Evolutionary conservation across 2,113 vertebrate genomes (phyloP), one percentile per base, ranked within the genome.

Genomic region (Tor tambroides): DNA sequence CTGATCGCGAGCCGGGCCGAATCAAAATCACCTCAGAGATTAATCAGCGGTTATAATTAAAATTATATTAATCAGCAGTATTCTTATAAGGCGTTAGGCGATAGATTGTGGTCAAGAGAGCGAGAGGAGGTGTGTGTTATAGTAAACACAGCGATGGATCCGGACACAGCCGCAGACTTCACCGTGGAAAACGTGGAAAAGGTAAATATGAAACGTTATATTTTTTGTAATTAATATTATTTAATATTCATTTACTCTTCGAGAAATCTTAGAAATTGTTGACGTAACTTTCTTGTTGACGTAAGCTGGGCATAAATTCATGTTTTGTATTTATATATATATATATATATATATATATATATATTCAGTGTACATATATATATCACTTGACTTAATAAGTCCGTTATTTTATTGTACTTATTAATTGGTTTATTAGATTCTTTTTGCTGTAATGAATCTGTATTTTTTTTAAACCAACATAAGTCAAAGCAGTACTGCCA

Each of bases 111-210:
- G 4, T 38, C 19, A 28, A 38, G 43, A 49, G 41, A 71, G 72
- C 7, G 61, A 28, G 49, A 26, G 83, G 65, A 67, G 78, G 30
- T 1, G 77, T 76, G 83, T 77, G 49, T 43, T 82, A 87, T 61
- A 63, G 80, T 78, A 80, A 30, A 77, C 49, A 49, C 76, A n/a
- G 83, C 82, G 54, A 83, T 82, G 65, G 86, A 69, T 41, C 9
- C 86, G 14, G 75, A 28, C 56, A 12, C 43, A 49, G 21, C 93
- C 89, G 92, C 97, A 93, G 98, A 98, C 94, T 97, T 98, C 94
- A 98, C 97, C 3, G 97, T 99, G 95, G 98, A 98, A 86, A 99
- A 99, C 93, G 98, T 98, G 90, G 97, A 98, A 91, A 98, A 98
- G 96, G 98, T 98, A 92, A 92, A 30, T 49, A 49, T 51, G 15